These are phyloP conservation scores for Cottus gobio DNA, from an alignment of 2,113 vertebrate species.

Conservation along the genomic window DNA sequence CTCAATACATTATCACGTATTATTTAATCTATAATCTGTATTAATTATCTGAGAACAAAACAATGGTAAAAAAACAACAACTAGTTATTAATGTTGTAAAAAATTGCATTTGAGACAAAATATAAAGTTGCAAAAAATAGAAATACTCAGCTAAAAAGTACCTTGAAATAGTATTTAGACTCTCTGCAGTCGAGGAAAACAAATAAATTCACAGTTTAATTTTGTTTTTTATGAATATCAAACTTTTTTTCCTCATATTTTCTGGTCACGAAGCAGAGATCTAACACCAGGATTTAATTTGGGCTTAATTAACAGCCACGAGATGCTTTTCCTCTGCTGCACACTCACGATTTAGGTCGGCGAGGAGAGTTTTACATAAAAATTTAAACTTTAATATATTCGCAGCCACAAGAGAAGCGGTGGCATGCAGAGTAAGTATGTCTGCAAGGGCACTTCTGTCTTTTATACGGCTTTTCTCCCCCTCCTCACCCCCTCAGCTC, in stretches of 20 bases:
- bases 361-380: not conserved
- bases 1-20: not conserved
- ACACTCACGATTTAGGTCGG: not conserved
- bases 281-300: not conserved
- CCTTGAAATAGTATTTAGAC: not conserved
- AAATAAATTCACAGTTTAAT: not conserved
- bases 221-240: not conserved
- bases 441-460: conserved; percentile 33
- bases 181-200: not conserved
- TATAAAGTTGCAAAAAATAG: not conserved
- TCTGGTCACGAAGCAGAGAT: not conserved
- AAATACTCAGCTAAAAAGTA: not conserved
- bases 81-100: not conserved
- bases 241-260: not conserved
- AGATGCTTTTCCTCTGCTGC: not conserved
- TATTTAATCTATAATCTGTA: not conserved
- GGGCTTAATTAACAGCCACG: not conserved
- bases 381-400: conserved; percentile 3
- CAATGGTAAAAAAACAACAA: not conserved
- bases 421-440: conserved; percentile 16
- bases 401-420: not conserved
- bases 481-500: conserved; percentile 33
- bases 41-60: not conserved
- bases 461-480: conserved; percentile 48
- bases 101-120: not conserved